Evolutionary conservation across 2,113 vertebrate genomes (phyloP).

Genomic region (Platysternon megacephalum): DNA sequence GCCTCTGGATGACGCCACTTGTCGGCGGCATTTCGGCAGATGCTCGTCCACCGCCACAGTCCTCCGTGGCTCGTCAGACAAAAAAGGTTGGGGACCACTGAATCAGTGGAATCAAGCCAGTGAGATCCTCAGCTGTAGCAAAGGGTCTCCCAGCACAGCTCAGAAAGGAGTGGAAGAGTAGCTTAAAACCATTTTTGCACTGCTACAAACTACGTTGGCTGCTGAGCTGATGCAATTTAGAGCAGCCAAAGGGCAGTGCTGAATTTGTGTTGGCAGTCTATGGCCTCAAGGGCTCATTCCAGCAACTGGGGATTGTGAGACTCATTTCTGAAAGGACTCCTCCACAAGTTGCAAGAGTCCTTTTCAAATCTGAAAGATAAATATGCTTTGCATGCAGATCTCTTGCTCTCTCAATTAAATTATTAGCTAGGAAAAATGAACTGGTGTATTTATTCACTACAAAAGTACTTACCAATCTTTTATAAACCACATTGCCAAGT

Average conservation of each 20-base stretch:
- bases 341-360: background rate
- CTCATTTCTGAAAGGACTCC: background rate
- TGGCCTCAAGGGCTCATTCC: background rate
- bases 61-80: too few relatives aligned
- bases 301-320: background rate
- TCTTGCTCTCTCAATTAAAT: background rate
- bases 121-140: background rate
- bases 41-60: too few relatives aligned
- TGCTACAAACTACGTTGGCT: background rate
- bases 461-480: background rate
- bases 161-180: background rate
- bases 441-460: background rate
- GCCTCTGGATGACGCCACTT: too few relatives aligned
- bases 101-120: background rate
- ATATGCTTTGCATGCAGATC: background rate
- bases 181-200: background rate
- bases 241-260: background rate
- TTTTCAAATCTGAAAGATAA: background rate
- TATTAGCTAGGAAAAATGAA: background rate
- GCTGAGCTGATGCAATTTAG: too few relatives aligned
- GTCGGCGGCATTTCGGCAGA: too few relatives aligned
- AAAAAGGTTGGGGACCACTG: too few relatives aligned
- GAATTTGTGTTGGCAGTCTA: background rate
- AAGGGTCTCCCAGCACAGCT: background rate
- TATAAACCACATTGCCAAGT: background rate